phyloP scores from a whole-genome alignment of 2,888 invertebrate genomes.

The Ochlodes sylvanus region DNA sequence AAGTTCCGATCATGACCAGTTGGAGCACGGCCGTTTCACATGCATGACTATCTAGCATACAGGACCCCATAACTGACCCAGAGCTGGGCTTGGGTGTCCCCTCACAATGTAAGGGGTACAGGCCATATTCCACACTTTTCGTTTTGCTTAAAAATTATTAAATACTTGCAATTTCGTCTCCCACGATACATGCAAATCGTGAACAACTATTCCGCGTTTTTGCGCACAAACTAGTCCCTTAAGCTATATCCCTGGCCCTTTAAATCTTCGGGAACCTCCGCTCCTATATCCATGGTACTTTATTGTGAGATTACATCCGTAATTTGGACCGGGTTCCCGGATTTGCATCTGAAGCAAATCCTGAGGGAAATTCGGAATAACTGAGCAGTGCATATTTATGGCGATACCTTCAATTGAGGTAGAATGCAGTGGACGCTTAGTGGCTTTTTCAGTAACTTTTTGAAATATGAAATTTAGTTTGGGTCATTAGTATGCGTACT shows the following conservation, averaged over 20 bases:
- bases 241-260: not conserved
- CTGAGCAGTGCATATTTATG: slow-evolving; percentile 12
- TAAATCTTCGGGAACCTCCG: not conserved
- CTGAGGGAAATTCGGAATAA: slow-evolving; percentile 15
- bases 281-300: not conserved
- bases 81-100: no score
- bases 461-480: no score
- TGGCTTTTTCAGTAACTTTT: not conserved
- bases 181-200: no score
- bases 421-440: not conserved
- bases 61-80: no score
- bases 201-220: not conserved
- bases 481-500: no score
- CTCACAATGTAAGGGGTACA: no score
- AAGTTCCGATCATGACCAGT: no score
- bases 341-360: slow-evolving; percentile 7
- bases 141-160: no score
- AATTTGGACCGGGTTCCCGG: not conserved
- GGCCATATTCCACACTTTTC: no score
- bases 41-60: no score
- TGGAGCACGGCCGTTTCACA: no score
- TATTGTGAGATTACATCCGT: slow-evolving; percentile 9
- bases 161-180: no score
- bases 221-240: not conserved
- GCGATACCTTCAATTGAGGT: not conserved